phyloP scores from a whole-genome alignment of 1,140 invertebrate species.

The Acromyrmex heyeri region DNA sequence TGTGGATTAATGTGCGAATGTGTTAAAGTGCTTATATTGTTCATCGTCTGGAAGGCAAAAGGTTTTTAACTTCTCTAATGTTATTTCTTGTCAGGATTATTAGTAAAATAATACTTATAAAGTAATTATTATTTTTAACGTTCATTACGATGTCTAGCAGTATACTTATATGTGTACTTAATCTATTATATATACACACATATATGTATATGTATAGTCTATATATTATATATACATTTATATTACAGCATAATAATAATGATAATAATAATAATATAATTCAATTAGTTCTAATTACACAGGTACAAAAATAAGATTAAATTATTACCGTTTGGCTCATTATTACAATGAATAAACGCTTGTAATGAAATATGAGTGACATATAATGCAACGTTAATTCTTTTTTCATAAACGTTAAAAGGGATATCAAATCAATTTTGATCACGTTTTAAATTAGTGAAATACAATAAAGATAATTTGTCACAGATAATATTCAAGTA shows the following conservation, averaged over 20 bases:
- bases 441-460: conserved; percentile 5
- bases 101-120: not conserved
- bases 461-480: conserved; percentile 23
- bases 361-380: not conserved
- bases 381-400: not conserved
- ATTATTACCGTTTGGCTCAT: conserved; percentile 2
- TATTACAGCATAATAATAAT: not conserved
- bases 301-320: not conserved
- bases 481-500: not conserved
- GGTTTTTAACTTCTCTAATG: conserved; percentile 25
- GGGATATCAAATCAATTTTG: not conserved
- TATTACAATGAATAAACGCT: not conserved
- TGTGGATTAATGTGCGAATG: conserved; percentile 30
- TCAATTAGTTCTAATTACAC: not conserved
- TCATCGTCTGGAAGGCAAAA: conserved; percentile 10
- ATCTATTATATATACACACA: not conserved
- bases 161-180: not conserved
- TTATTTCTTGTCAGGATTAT: conserved; percentile 2
- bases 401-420: conserved; percentile 3
- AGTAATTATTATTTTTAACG: no score
- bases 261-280: not conserved
- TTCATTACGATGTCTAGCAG: not conserved
- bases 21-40: conserved; percentile 34
- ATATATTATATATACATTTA: not conserved
- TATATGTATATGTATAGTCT: no score